Percentiles rank a stretch among this genome's conserved stretches.
These are phyloP conservation scores for Aleiodes sp. DNA, from an alignment of 1,140 invertebrate species.

Conservation along the genomic window DNA sequence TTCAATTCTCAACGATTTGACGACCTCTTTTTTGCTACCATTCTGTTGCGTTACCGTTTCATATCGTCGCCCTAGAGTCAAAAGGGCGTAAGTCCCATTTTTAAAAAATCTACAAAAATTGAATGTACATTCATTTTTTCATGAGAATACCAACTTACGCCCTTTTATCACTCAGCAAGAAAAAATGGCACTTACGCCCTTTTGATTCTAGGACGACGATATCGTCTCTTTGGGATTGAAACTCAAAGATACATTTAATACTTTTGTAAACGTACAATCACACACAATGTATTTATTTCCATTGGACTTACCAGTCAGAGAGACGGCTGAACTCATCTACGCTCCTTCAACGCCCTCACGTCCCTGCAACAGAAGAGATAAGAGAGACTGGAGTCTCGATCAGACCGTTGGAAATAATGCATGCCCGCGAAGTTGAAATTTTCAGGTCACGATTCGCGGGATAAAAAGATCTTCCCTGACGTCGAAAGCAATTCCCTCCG, in stretches of 20 bases:
- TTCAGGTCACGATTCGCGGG: conserved; percentile 34
- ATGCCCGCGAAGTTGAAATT: conserved; percentile 35
- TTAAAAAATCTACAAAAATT: too few relatives aligned
- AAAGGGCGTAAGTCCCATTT: too few relatives aligned
- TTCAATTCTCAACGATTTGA: too few relatives aligned
- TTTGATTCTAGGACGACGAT: too few relatives aligned
- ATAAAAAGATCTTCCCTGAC: conserved; percentile 36
- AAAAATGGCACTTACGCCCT: too few relatives aligned
- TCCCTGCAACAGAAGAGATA: conserved; percentile 51
- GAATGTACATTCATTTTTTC: too few relatives aligned
- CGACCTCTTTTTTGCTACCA: neutral
- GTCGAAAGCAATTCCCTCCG: conserved; percentile 34
- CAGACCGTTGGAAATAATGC: conserved; percentile 33
- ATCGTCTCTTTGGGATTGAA: neutral
- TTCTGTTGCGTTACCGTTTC: neutral
- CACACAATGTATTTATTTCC: conserved; percentile 10
- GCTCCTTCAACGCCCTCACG: conserved; percentile 48
- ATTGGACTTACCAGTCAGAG: conserved; percentile 51
- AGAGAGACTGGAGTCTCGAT: conserved; percentile 24
- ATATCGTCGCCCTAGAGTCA: neutral
- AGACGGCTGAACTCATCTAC: conserved; percentile 60
- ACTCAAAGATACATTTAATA: too few relatives aligned
- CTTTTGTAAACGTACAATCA: neutral
- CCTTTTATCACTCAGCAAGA: too few relatives aligned
- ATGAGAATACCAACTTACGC: too few relatives aligned